Evolutionary conservation across 2,888 invertebrate genomes (phyloP), one percentile per base, ranked within the genome.

Genomic region (Heteromyza rotundicornis): DNA sequence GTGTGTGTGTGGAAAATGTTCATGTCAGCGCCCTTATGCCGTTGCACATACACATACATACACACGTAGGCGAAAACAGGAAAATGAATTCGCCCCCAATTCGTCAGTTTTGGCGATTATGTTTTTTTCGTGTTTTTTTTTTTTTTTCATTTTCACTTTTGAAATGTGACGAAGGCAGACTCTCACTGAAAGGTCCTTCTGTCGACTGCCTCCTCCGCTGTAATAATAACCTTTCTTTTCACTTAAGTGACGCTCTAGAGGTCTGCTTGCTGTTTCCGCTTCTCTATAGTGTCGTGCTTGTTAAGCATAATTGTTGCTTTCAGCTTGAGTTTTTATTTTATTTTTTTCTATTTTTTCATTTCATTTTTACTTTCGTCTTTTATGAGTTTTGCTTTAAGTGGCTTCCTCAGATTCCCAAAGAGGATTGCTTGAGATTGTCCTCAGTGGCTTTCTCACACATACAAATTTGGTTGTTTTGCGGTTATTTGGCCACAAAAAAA

Each of bases 221-320:
- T 47, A 49, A n/a, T 58, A 54, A 62, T 53, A 62, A 58, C 40
- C 44, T 58, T 53, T n/a, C n/a, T n/a, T 62, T 57, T 57, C 58
- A 62, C 62, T 62, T 58, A 62, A 58, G 54, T 62, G 62, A 58
- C 54, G 10, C 24, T n/a, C 16, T 17, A 20, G 8, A 40, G 19
- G 47, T 19, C 20, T 5, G 47, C 47, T 47, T 47, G 2, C 47
- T n/a, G 47, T 14, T 47, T 47, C 5, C 20, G 47, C 20, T 32
- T 32, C 32, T 12, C 32, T 32, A 12, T 47, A 47, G 49, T 52
- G 52, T 44, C 57, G 32, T 58, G 53, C 57, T 47, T 61, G 54
- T 61, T 57, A 61, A 44, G 23, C 57, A 61, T 61, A 61, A 61
- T 61, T 61, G 57, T 61, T 61, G 57, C 32, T 51, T 23, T 47